These are phyloP conservation scores for Hyles euphorbiae DNA, from an alignment of 1,140 invertebrate genomes.

Conservation along the genomic window DNA sequence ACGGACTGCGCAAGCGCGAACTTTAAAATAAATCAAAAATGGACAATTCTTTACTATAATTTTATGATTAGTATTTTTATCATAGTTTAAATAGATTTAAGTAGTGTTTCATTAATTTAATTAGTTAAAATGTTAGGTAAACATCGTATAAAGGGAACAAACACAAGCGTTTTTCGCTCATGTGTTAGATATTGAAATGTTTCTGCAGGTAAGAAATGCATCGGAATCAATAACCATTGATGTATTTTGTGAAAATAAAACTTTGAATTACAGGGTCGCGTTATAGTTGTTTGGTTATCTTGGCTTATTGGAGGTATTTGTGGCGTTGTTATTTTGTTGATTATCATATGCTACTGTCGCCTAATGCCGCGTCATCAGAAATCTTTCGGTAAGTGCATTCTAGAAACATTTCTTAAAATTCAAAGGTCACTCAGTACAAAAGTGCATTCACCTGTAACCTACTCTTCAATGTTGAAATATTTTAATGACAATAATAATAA, in stretches of 20 bases:
- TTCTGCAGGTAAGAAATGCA: slow-evolving; percentile 55
- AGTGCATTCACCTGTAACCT: no score
- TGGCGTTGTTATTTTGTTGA: slow-evolving; percentile 70
- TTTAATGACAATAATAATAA: no score
- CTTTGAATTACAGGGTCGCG: slow-evolving; percentile 61
- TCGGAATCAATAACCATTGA: slow-evolving; percentile 37
- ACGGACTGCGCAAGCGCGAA: slow-evolving; percentile 24
- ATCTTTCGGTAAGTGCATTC: slow-evolving; percentile 59
- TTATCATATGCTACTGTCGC: slow-evolving; percentile 75
- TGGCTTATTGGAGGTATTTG: slow-evolving; percentile 73
- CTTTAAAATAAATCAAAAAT: slow-evolving; percentile 26
- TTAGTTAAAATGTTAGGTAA: slow-evolving; percentile 57
- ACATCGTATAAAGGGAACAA: slow-evolving; percentile 46
- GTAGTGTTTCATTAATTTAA: slow-evolving; percentile 33
- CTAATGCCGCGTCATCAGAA: slow-evolving; percentile 75
- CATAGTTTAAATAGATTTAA: slow-evolving; percentile 43
- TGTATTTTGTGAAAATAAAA: slow-evolving; percentile 12
- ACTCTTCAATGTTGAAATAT: no score
- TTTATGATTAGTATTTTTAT: slow-evolving; percentile 24
- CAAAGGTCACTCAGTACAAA: no score
- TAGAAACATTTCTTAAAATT: background rate
- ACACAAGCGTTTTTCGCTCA: slow-evolving; percentile 55
- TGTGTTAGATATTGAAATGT: slow-evolving; percentile 67
- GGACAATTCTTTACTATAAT: slow-evolving; percentile 19
- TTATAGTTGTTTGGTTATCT: slow-evolving; percentile 75